These are phyloP conservation scores for Cryptophagus acutangulus DNA, from an alignment of 2,888 invertebrate genomes.

Conservation along the genomic window DNA sequence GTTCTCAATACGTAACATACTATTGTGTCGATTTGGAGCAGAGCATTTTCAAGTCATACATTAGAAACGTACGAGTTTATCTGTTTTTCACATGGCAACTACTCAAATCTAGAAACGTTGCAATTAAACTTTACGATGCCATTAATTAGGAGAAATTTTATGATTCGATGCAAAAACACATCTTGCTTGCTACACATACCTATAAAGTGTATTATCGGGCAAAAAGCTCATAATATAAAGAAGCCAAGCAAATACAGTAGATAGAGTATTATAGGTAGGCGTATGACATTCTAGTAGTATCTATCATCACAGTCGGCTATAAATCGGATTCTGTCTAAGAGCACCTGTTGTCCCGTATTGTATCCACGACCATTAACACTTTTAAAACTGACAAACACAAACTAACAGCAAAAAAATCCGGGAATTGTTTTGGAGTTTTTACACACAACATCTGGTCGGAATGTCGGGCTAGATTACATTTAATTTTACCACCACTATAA, in stretches of 20 bases:
- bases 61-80: too few species aligned
- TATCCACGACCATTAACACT: constrained; percentile 25
- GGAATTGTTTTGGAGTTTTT: constrained; percentile 20
- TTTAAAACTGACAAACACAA: constrained; percentile 23
- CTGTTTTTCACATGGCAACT: constrained; percentile 12
- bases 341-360: constrained; percentile 27
- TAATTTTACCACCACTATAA: constrained; percentile 8
- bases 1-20: too few species aligned
- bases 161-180: constrained; percentile 11
- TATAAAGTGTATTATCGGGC: constrained; percentile 3
- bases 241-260: constrained; percentile 12
- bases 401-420: constrained; percentile 19
- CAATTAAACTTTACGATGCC: constrained; percentile 18
- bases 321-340: constrained; percentile 23
- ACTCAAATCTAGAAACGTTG: constrained; percentile 15
- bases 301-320: constrained; percentile 22
- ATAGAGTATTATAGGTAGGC: constrained; percentile 18
- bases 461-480: constrained; percentile 19
- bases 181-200: constrained; percentile 1
- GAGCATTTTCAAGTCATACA: too few species aligned
- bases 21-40: too few species aligned
- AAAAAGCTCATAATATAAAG: constrained; percentile 17
- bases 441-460: constrained; percentile 22
- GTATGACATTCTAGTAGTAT: constrained; percentile 23
- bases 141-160: constrained; percentile 20